Percentiles rank a stretch among this genome's conserved stretches.
Conservation (phyloP, 2,113 vertebrate genomes). For the Channa argus region DNA sequence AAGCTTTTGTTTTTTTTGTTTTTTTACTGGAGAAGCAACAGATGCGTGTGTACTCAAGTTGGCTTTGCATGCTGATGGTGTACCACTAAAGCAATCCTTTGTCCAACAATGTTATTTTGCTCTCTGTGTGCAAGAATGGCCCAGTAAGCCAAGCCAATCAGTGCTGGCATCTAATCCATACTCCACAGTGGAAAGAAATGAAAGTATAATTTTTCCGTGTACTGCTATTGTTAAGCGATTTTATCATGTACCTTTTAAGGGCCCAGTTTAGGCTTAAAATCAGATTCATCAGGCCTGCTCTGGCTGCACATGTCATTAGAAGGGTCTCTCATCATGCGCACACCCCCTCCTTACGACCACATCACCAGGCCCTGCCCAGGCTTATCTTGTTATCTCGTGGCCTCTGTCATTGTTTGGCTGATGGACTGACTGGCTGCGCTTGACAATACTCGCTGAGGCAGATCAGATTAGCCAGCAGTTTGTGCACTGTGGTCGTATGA, state of each 20-base stretch:
- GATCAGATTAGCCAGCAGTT: constrained; percentile 69
- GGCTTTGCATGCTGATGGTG: constrained; percentile 24
- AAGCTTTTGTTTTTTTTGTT: background rate
- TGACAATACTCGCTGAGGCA: constrained; percentile 53
- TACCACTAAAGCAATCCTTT: constrained; percentile 31
- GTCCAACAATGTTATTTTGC: constrained; percentile 1
- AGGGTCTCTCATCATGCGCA: constrained; percentile 21
- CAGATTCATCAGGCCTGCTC: constrained; percentile 6
- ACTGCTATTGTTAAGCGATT: background rate
- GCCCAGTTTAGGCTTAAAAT: constrained; percentile 5
- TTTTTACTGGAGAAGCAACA: constrained; percentile 30
- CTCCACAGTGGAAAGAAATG: background rate
- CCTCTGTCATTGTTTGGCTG: constrained; percentile 59
- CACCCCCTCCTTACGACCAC: constrained; percentile 23
- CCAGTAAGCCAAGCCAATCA: constrained; percentile 27
- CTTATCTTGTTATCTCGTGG: constrained; percentile 65
- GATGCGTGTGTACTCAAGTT: constrained; percentile 6
- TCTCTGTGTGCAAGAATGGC: background rate
- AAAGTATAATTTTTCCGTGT: background rate
- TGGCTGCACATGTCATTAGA: constrained; percentile 22
- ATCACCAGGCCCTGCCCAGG: constrained; percentile 22
- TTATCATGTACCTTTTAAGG: background rate
- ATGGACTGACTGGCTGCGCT: constrained; percentile 64
- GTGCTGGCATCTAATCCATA: constrained; percentile 12
- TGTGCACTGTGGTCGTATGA: constrained; percentile 36